Percentiles rank a stretch among this genome's conserved stretches.
Evolutionary conservation across 2,113 vertebrate species (phyloP).

Genomic region (Trematomus loennbergii): DNA sequence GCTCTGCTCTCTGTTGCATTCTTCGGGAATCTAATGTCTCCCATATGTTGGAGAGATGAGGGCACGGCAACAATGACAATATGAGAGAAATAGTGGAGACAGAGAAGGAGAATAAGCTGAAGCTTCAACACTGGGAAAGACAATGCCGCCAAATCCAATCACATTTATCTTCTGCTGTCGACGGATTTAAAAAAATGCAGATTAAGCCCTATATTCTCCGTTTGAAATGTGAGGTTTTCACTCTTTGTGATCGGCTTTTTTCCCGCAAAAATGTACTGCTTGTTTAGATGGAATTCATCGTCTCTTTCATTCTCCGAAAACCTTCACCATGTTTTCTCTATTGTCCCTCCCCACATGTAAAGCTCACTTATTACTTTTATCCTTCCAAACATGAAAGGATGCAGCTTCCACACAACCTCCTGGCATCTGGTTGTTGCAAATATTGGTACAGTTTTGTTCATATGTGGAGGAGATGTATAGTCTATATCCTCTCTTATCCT

Average conservation of each 20-base stretch:
- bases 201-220: slow-evolving; percentile 9
- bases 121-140: slow-evolving; percentile 1
- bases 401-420: slow-evolving; percentile 14
- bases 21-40: slow-evolving; percentile 71
- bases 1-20: slow-evolving; percentile 58
- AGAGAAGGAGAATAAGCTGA: slow-evolving; percentile 34
- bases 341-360: slow-evolving; percentile 44
- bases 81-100: slow-evolving; percentile 27
- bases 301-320: slow-evolving; percentile 34
- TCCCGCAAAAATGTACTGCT: slow-evolving; percentile 43
- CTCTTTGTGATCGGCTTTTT: slow-evolving; percentile 33
- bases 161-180: slow-evolving; percentile 35
- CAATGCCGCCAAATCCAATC: slow-evolving; percentile 45
- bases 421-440: slow-evolving; percentile 38
- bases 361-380: slow-evolving; percentile 20
- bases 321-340: slow-evolving; percentile 14
- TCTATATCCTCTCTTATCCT: slow-evolving; percentile 47
- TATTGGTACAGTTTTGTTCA: slow-evolving; percentile 41
- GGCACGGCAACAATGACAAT: slow-evolving; percentile 48
- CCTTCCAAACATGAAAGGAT: slow-evolving; percentile 29
- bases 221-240: slow-evolving; percentile 43
- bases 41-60: slow-evolving; percentile 69
- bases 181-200: not conserved
- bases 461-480: slow-evolving; percentile 32
- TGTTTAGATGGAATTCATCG: slow-evolving; percentile 39